A percentile compares a stretch with the other conserved stretches of the same genome.
Evolutionary conservation across 2,888 invertebrate genomes (phyloP).

Genomic region (Cheilosia variabilis): DNA sequence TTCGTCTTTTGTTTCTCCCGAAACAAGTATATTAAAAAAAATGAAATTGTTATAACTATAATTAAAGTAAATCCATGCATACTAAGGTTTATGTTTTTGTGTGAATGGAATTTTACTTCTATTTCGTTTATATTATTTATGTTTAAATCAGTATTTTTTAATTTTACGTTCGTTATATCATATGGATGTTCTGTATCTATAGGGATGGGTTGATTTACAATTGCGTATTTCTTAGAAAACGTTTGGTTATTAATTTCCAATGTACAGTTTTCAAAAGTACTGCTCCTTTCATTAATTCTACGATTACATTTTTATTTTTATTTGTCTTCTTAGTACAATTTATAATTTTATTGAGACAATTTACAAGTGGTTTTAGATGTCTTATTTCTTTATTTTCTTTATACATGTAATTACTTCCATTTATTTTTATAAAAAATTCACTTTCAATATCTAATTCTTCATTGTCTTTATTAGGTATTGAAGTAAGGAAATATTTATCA

Average conservation of each 20-base stretch:
- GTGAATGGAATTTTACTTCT: slow-evolving; percentile 19
- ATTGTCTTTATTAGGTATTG: slow-evolving; percentile 15
- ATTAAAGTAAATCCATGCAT: slow-evolving; percentile 1
- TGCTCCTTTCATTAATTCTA: slow-evolving; percentile 11
- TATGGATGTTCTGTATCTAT: slow-evolving; percentile 3
- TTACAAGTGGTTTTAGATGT: slow-evolving; percentile 23
- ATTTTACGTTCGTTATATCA: slow-evolving; percentile 14
- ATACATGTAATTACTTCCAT: not conserved
- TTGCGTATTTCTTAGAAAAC: not conserved
- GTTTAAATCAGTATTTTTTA: slow-evolving; percentile 15
- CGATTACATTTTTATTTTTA: slow-evolving; percentile 16
- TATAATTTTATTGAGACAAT: slow-evolving; percentile 1
- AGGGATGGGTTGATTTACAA: not conserved
- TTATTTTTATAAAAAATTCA: slow-evolving; percentile 10
- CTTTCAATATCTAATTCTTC: slow-evolving; percentile 16
- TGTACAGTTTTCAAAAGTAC: slow-evolving; percentile 15
- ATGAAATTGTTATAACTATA: slow-evolving; percentile 12
- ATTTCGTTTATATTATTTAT: slow-evolving; percentile 14
- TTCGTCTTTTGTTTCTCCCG: slow-evolving; percentile 20
- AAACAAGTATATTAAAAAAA: slow-evolving; percentile 10
- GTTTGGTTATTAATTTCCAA: not conserved
- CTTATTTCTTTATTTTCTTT: slow-evolving; percentile 6
- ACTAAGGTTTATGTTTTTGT: slow-evolving; percentile 7
- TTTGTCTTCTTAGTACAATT: slow-evolving; percentile 13
- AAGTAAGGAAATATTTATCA: slow-evolving; percentile 12